Evolutionary conservation across 2,888 invertebrate genomes (phyloP), one percentile per base, ranked within the genome.

Genomic region (Eudemis profundana): DNA sequence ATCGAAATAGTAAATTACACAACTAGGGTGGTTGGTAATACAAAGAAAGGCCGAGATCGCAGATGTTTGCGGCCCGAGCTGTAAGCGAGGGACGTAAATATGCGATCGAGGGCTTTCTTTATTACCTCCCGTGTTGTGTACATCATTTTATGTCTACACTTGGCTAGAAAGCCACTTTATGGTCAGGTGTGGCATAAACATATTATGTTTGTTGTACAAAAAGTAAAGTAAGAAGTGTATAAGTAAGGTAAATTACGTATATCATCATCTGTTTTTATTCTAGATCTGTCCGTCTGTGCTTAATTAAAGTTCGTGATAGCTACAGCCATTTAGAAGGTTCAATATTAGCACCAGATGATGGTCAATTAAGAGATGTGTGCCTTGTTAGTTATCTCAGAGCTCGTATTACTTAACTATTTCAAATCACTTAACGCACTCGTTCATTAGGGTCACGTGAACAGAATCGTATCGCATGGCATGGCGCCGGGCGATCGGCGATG

Each of bases 401-500:
- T 57, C 50, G 19, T 60, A 47, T 60, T 53, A 67, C 40, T 59
- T 59, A 62, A 67, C 40, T 57, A 64, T 50, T 64, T 57, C 50
- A 57, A 62, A 50, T 64, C 42, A 44, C 50, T 57, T 64, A 64
- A 64, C 44, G 63, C 42, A 64, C 23, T 50, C 15, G 64, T 51
- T 64, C 50, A 59, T 64, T 64, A 59, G 64, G 57, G 57, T 64
- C 64, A 64, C 57, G 64, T 64, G 64, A 44, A 44, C 50, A 51
- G 51, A 23, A 57, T 59, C 44, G 64, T 36, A 59, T 64, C 57
- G 50, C 50, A 57, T 64, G 49, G 23, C 64, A 40, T 64, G 70
- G 79, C 81, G 81, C 78, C 78, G 73, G n/a, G 70, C 71, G 62
- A 68, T 62, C 68, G 65, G 69, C 71, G 67, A 71, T 70, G 70